Conservation (phyloP, 1,140 invertebrate genomes). For the Drosophila cardini region DNA sequence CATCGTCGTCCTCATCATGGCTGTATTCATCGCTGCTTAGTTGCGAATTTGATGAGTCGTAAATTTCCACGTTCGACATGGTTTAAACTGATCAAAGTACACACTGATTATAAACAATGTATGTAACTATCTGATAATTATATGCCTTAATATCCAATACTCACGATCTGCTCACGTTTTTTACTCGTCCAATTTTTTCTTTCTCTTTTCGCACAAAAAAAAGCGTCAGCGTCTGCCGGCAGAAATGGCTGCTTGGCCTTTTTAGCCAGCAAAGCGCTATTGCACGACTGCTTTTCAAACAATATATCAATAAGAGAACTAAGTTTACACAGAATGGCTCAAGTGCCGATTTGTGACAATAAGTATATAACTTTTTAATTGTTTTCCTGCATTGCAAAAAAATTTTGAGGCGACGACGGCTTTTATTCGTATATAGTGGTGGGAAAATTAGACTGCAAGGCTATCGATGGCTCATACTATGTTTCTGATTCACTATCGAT, state of each 20-base stretch:
- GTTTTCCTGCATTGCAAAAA: slow-evolving; percentile 48
- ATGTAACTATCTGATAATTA: slow-evolving; percentile 19
- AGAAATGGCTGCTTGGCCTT: slow-evolving; percentile 18
- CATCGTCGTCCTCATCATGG: slow-evolving; percentile 66
- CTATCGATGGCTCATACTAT: no score
- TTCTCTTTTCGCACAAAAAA: slow-evolving; percentile 50
- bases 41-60: slow-evolving; percentile 66
- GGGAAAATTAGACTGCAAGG: not conserved
- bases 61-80: slow-evolving; percentile 71
- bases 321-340: not conserved
- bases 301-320: not conserved
- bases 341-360: not conserved
- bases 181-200: slow-evolving; percentile 2
- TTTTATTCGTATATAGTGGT: slow-evolving; percentile 30
- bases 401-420: slow-evolving; percentile 35
- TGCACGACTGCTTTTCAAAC: not conserved
- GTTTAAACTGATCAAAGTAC: slow-evolving; percentile 5
- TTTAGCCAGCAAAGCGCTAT: not conserved
- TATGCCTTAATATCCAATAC: slow-evolving; percentile 17
- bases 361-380: slow-evolving; percentile 24
- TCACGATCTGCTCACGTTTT: slow-evolving; percentile 55
- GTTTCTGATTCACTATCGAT: no score
- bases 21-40: slow-evolving; percentile 72
- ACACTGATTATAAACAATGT: slow-evolving; percentile 2
- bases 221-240: slow-evolving; percentile 68